Base-by-base conservation (phyloP, 2,888 invertebrate genomes). In the Xestia ashworthii region DNA sequence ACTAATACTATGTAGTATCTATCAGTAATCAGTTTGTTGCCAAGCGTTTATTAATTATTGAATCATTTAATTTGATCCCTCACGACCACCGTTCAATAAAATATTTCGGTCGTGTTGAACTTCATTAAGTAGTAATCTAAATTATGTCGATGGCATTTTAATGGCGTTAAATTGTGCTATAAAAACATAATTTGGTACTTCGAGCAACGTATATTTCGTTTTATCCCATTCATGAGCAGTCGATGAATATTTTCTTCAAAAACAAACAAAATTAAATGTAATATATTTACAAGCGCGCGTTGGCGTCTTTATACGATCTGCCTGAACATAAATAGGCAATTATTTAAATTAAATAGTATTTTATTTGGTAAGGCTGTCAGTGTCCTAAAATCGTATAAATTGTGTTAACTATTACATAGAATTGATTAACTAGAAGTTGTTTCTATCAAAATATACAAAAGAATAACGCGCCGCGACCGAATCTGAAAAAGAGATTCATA, bases 301-400 rank as follows among this genome's bases (percentile, higher is more conserved):
- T 72, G 80, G 78, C 69, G 81, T 83, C 71, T 80, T 86, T 32
- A 32, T 32, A 84, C 82, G 75, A 86, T 69, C 64, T 79, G 70
- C 66, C 71, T 70, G 78, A 62, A 86, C 72, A 82, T 76, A 72
- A 84, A 78, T 80, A 69, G 74, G 62, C 77, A 81, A 80, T 81
- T 85, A 87, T 83, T 85, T 79, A 87, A 87, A 83, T 87, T 46
- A 73, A 83, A 80, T 78, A 74, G 74, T 78, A 71, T 76, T 79
- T 85, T 71, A 74, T 83, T 77, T 77, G 48, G 68, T 68, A 64
- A 55, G 50, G 65, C 66, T 65, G 68, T 72, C 74, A 64, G 71
- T 71, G 48, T 78, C 72, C 69, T 82, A 72, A 85, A 85, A 69
- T 74, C 71, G 41, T 25, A 82, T 71, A 75, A 82, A 72, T 72